phyloP scores from a whole-genome alignment of 30 jellyfish, hydroid and myxozoan genomes.

The Aurelia coerulea region DNA sequence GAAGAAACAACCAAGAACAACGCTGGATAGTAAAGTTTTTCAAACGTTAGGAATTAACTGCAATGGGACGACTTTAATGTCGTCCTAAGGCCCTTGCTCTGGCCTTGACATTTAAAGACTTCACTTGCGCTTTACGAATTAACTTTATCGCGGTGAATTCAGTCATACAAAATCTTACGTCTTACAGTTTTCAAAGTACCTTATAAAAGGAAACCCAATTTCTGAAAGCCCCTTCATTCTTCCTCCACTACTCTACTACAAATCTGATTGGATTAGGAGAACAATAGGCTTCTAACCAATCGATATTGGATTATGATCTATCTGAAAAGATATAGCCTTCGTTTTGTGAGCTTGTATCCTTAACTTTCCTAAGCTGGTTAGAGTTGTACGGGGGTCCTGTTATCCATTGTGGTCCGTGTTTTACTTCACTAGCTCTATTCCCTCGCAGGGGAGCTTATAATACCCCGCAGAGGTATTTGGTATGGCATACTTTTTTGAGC shows the following conservation, averaged over 20 bases:
- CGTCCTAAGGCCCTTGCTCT: no score
- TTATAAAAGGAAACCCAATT: no score
- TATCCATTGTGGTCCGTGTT: not conserved
- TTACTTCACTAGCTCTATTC: not conserved
- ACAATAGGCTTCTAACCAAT: slow-evolving; percentile 54
- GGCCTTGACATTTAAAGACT: no score
- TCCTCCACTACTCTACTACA: not conserved
- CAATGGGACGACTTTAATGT: no score
- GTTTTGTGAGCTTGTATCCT: slow-evolving; percentile 13
- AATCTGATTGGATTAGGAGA: slow-evolving; percentile 55
- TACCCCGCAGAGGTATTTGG: not conserved
- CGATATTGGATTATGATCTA: slow-evolving; percentile 32
- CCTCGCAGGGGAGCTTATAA: not conserved
- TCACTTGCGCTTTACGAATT: no score
- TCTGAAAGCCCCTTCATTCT: not conserved
- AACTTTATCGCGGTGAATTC: no score
- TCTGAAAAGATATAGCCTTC: slow-evolving; percentile 7
- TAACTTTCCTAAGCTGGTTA: slow-evolving; percentile 35
- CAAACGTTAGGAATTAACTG: no score
- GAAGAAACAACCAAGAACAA: no score
- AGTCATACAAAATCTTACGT: no score
- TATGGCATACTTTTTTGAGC: slow-evolving; percentile 1
- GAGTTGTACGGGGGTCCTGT: slow-evolving; percentile 27
- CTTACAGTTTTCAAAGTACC: no score
- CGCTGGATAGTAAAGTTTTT: no score